Percentiles rank a stretch among this genome's conserved stretches.
phyloP scores from a whole-genome alignment of 2,113 vertebrate species.

The Balaeniceps rex region DNA sequence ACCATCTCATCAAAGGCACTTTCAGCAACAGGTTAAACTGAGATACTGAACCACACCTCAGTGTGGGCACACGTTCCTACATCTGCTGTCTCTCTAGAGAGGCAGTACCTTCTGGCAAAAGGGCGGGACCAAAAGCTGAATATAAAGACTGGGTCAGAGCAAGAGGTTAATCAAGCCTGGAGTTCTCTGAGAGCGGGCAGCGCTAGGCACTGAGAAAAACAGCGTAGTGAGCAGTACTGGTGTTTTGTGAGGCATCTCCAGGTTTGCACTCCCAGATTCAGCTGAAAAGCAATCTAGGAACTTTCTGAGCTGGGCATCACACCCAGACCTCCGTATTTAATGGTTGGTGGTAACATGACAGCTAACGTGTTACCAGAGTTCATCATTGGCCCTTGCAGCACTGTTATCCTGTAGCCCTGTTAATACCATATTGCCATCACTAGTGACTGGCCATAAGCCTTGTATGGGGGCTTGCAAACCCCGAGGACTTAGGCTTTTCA shows the following conservation, averaged over 20 bases:
- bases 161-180: neutral
- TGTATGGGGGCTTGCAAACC: neutral
- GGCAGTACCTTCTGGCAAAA: neutral
- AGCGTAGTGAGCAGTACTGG: neutral
- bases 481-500: neutral
- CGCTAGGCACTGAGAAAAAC: neutral
- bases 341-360: fast-evolving
- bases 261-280: neutral
- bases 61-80: neutral
- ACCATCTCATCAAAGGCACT: neutral
- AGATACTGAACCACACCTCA: neutral
- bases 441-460: neutral
- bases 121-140: neutral
- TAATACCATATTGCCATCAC: neutral
- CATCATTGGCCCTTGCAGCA: neutral
- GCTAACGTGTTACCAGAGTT: neutral
- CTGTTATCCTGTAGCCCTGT: neutral
- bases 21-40: neutral
- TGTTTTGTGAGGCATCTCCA: neutral
- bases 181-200: neutral
- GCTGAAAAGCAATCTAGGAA: neutral
- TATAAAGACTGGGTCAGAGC: neutral
- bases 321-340: fast-evolving
- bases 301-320: neutral
- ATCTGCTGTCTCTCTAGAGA: neutral